Evolutionary conservation across 2,113 vertebrate species (phyloP), one percentile per base, ranked within the genome.

Genomic region (Larimichthys polyactis): DNA sequence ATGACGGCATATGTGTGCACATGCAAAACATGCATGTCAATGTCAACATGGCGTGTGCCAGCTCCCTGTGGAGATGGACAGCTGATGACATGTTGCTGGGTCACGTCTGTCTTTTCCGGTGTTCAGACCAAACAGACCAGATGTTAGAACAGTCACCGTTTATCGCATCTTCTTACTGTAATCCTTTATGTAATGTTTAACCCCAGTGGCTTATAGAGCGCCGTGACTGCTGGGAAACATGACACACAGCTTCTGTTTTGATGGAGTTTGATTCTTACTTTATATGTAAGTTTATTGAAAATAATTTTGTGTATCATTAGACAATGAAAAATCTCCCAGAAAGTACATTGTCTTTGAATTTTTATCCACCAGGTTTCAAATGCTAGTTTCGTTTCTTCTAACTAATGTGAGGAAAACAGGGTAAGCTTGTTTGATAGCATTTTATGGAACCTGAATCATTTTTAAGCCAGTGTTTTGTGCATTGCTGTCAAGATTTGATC

Each of bases 101-200:
- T 82, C 79, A 57, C 6, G 65, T 71, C 82, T 51, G 71, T 83
- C 71, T 71, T 71, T 19, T 9, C 27, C 11, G 14, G 44, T 29
- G 64, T 52, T 29, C 19, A 57, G 54, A 71, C 27, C 57, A 12
- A 66, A 74, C 58, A 4, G 71, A 86, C 24, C 89, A 91, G 91
- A 82, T 91, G 90, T 89, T 80, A 0, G 69, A 74, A 79, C 85
- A 75, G 75, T 82, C 75, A 32, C 79, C 24, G 22, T 83, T 76
- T 85, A 62, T 80, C 75, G 16, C 76, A 80, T 78, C 60, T 5
- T 36, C 69, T 78, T 77, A 12, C 89, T 48, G 49, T 92, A 91
- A 90, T 91, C 90, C 86, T 86, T 91, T 92, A 90, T 87, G 85
- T 89, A 91, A 90, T 48, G 76, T 81, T 70, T 68, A 59, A 68